These are phyloP conservation scores for Drosophila borealis DNA, from an alignment of 2,888 invertebrate species.

Conservation along the genomic window DNA sequence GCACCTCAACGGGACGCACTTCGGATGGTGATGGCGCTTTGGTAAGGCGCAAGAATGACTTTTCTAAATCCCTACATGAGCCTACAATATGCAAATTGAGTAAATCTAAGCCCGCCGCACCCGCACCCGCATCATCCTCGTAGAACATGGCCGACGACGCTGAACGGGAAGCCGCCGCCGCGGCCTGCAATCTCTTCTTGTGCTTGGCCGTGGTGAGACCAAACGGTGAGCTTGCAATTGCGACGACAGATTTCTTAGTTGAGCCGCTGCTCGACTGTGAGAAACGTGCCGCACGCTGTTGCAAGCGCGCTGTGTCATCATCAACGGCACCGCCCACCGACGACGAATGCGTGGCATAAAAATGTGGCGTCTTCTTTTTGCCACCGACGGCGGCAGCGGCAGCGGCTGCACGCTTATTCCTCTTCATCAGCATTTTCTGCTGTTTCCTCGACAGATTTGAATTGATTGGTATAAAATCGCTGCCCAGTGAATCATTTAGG, in stretches of 20 bases:
- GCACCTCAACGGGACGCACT: conserved; percentile 95
- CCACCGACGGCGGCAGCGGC: conserved; percentile 40
- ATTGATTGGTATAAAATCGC: conserved; percentile 80
- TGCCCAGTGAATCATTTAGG: conserved; percentile 84
- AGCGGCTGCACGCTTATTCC: conserved; percentile 77
- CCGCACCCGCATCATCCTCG: conserved; percentile 85
- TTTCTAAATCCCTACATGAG: conserved; percentile 97
- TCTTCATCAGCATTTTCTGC: conserved; percentile 84
- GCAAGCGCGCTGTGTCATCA: conserved; percentile 91
- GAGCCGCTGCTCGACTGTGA: conserved; percentile 72
- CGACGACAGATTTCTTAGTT: conserved; percentile 78
- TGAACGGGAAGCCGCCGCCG: conserved; percentile 32
- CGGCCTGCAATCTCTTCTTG: conserved; percentile 63
- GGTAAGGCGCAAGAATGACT: conserved; percentile 97
- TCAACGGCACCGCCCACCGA: conserved; percentile 89
- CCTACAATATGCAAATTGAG: conserved; percentile 96
- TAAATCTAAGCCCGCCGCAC: conserved; percentile 91
- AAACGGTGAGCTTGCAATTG: conserved; percentile 81
- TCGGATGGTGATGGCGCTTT: conserved; percentile 96
- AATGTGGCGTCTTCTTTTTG: conserved; percentile 86
- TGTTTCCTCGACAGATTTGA: conserved; percentile 79
- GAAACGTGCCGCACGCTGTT: conserved; percentile 96
- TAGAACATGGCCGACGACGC: conserved; percentile 85
- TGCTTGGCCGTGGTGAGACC: conserved; percentile 71
- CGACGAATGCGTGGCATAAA: conserved; percentile 86